Conservation (phyloP, 30 jellyfish, hydroid and myxozoan genomes). For the Aurelia sp. region DNA sequence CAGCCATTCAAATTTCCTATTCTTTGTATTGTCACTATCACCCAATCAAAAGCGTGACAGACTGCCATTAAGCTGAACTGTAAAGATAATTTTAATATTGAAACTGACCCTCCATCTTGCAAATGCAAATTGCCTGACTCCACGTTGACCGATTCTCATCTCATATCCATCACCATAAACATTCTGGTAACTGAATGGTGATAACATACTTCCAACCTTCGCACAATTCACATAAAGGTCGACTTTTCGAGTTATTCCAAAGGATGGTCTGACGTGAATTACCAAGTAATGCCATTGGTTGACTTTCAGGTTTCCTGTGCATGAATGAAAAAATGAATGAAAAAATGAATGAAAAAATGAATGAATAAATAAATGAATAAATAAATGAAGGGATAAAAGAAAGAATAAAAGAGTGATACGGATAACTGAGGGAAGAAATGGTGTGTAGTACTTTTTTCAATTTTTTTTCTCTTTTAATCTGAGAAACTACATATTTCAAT, state of each 20-base stretch:
- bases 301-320: conserved; percentile 56
- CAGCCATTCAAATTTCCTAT: no score
- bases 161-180: conserved; percentile 54
- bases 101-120: conserved; percentile 68
- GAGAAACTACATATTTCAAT: no score
- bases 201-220: conserved; percentile 62
- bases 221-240: conserved; percentile 76
- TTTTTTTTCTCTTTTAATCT: no score
- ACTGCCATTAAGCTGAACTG: no score
- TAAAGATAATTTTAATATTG: neutral
- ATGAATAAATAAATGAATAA: no score
- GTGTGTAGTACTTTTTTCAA: no score
- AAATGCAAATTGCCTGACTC: conserved; percentile 46
- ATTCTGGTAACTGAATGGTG: conserved; percentile 51
- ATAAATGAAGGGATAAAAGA: neutral
- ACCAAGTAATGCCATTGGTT: conserved; percentile 78
- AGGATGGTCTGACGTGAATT: conserved; percentile 54
- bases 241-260: conserved; percentile 58
- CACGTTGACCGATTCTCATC: conserved; percentile 72
- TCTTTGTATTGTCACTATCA: no score
- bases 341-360: no score
- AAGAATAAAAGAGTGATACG: neutral
- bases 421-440: neutral
- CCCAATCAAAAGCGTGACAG: no score
- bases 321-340: neutral